Evolutionary conservation across 2,797 vertebrate species (phyloP).

Genomic region (Bovichtus variegatus): DNA sequence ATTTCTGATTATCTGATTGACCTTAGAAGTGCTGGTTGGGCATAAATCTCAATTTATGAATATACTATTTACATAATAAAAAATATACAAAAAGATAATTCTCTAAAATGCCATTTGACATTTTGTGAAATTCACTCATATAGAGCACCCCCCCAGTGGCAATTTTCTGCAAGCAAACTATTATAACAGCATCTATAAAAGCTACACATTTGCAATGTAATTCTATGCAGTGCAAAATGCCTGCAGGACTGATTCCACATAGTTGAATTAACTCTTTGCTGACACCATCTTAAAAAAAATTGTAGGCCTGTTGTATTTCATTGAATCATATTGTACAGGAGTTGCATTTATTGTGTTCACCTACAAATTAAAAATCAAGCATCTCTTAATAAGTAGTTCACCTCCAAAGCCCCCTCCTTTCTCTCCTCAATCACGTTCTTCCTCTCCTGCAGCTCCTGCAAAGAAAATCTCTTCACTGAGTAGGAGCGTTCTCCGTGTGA

Average conservation of each 20-base stretch:
- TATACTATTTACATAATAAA: background rate
- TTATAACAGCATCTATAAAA: background rate
- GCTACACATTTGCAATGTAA: background rate
- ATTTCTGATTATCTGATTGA: background rate
- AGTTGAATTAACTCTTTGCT: background rate
- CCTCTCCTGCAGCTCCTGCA: conserved; percentile 58
- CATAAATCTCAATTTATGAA: background rate
- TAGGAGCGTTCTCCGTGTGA: conserved; percentile 49
- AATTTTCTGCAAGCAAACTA: conserved; percentile 7
- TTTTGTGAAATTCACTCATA: background rate
- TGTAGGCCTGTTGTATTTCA: no score
- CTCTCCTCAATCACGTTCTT: conserved; percentile 17
- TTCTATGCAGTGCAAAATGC: background rate
- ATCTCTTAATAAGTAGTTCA: conserved; percentile 40
- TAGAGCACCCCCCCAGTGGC: background rate
- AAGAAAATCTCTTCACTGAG: conserved; percentile 49
- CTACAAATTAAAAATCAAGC: conserved; percentile 7
- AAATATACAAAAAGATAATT: background rate
- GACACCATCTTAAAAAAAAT: background rate
- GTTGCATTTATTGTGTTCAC: background rate
- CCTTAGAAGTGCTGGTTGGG: background rate
- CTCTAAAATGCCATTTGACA: background rate
- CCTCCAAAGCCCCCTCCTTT: conserved; percentile 7
- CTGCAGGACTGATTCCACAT: background rate
- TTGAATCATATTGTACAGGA: background rate